These are phyloP conservation scores for Neelides folsomi DNA, from an alignment of 2,888 invertebrate genomes.

Conservation along the genomic window DNA sequence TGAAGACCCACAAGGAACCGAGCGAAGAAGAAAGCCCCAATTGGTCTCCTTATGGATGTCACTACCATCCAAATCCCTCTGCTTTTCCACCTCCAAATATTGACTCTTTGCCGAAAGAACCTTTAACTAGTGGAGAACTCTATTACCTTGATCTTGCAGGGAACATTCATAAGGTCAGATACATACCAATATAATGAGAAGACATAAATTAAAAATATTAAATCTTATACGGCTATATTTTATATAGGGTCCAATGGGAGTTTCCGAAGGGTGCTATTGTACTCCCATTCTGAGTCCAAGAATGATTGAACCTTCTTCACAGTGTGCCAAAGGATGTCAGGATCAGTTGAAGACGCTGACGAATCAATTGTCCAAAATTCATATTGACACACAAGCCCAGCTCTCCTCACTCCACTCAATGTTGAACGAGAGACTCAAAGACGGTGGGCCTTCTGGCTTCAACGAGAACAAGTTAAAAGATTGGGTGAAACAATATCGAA, in stretches of 20 bases:
- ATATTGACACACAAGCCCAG: conserved; percentile 27
- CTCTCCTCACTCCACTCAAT: conserved; percentile 26
- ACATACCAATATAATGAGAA: background rate
- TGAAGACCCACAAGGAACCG: conserved; percentile 4
- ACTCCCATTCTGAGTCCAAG: conserved; percentile 74
- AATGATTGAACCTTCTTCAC: conserved; percentile 16
- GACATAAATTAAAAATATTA: background rate
- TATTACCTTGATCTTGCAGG: conserved; percentile 89
- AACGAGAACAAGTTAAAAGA: conserved; percentile 24
- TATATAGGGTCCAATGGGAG: conserved; percentile 69
- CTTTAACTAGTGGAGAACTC: conserved; percentile 74
- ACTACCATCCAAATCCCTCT: conserved; percentile 69
- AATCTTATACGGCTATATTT: conserved; percentile 3
- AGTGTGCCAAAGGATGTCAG: conserved; percentile 25
- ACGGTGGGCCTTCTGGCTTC: conserved; percentile 17
- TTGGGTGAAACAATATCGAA: conserved; percentile 29
- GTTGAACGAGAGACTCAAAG: conserved; percentile 24
- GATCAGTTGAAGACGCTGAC: conserved; percentile 24
- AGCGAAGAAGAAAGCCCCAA: conserved; percentile 35
- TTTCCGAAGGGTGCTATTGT: conserved; percentile 83
- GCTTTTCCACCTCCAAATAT: conserved; percentile 73
- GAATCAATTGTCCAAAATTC: conserved; percentile 26
- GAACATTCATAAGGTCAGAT: conserved; percentile 64
- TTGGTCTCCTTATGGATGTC: conserved; percentile 86
- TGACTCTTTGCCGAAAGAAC: conserved; percentile 73